Conservation (phyloP, 2,888 invertebrate genomes). For the Conchocele bisecta region DNA sequence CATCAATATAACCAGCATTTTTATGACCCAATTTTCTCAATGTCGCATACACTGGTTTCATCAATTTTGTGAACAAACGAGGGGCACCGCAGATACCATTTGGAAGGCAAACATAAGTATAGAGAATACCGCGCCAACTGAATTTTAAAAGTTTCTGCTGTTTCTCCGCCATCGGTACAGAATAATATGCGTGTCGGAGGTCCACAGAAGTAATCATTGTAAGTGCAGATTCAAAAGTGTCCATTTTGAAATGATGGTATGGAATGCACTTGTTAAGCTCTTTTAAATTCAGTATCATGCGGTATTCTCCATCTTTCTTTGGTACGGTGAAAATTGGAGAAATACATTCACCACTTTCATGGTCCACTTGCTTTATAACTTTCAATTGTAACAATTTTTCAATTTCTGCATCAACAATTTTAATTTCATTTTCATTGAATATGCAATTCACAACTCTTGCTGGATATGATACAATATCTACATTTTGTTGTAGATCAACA, state of each 20-base stretch:
- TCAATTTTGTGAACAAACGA: constrained; percentile 47
- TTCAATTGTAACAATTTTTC: constrained; percentile 31
- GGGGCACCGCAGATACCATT: constrained; percentile 48
- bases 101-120: constrained; percentile 46
- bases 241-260: constrained; percentile 48
- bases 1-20: constrained; percentile 50
- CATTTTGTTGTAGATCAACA: not conserved
- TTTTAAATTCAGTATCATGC: constrained; percentile 33
- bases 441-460: no score
- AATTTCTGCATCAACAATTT: constrained; percentile 20
- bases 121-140: constrained; percentile 30
- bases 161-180: constrained; percentile 26
- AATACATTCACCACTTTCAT: constrained; percentile 15
- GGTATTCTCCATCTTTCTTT: constrained; percentile 26
- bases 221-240: constrained; percentile 35
- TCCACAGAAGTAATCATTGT: constrained; percentile 38
- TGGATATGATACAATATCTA: no score
- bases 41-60: constrained; percentile 51
- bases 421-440: constrained; percentile 11
- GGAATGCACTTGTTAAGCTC: constrained; percentile 26
- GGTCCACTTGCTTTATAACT: constrained; percentile 28
- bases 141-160: constrained; percentile 36
- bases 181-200: constrained; percentile 44
- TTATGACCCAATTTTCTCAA: constrained; percentile 31
- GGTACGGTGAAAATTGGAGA: constrained; percentile 27